Percentiles rank a stretch among this genome's conserved stretches.
Conservation (phyloP, 2,888 invertebrate species). For the Disparrhopalites patrizii region DNA sequence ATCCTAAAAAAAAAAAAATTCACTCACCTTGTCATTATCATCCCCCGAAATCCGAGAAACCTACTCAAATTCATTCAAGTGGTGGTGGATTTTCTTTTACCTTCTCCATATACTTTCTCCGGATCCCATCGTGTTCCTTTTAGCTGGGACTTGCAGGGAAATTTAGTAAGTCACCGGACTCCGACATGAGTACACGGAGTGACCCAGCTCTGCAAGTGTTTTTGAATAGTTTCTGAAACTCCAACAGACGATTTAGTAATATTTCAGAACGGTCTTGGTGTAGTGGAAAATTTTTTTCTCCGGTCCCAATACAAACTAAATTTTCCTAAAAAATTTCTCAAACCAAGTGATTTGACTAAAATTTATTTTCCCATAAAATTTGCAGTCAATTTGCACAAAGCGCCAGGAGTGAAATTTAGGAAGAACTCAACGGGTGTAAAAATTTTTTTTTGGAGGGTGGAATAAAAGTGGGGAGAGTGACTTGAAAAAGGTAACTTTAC, state of each 20-base stretch:
- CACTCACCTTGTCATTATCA: constrained; percentile 25
- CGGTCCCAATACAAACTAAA: too few species aligned
- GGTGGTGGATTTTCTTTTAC: constrained; percentile 6
- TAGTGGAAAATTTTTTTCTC: too few species aligned
- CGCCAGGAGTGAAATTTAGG: neutral
- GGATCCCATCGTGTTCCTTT: too few species aligned
- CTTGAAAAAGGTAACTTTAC: neutral
- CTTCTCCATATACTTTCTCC: too few species aligned
- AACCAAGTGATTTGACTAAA: too few species aligned
- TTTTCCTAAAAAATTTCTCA: too few species aligned
- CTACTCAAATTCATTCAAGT: constrained; percentile 9
- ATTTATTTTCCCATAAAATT: too few species aligned
- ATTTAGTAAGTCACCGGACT: neutral
- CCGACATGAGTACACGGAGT: neutral
- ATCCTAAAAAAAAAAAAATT: constrained; percentile 18
- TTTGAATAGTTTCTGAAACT: too few species aligned
- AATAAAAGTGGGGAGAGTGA: neutral
- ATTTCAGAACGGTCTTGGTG: too few species aligned
- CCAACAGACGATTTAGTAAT: too few species aligned
- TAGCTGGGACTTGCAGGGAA: neutral
- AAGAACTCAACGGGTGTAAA: neutral
- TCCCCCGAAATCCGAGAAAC: constrained; percentile 20
- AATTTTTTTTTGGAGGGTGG: neutral
- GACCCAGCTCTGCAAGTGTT: neutral
- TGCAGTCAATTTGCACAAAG: neutral